Base-by-base conservation (phyloP, 2,888 invertebrate species). In the Sabatieria punctata region DNA sequence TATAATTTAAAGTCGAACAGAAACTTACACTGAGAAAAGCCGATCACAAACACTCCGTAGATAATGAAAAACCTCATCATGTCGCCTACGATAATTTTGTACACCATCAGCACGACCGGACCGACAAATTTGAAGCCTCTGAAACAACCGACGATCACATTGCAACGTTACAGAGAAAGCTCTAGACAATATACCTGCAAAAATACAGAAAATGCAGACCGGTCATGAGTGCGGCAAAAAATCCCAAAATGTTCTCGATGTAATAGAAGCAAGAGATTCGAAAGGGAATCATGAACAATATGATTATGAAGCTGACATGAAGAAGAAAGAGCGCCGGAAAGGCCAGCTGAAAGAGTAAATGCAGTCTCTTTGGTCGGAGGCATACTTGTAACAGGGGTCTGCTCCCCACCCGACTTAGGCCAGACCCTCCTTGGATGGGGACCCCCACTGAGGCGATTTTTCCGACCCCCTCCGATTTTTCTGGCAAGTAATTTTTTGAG, bases 81-180 rank as follows among this genome's bases (percentile, higher is more conserved):
- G 70, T 95, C 93, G 47, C 91, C 91, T 76, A 82, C 82, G 44
- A 95, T 82, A 89, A 95, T 95, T 52, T 89, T 77, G 70, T 95
- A 95, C 58, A 95, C 89, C 93, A 95, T 95, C 57, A 93, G 88
- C 21, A 95, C 93, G 76, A 95, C 95, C 0, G 95, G 93, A 2
- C 93, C 93, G 2, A 95, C 89, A 0, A 91, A 86, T 69, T 89
- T 88, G 68, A 95, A 88, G 15, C 91, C 93, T 61, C 95, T 88
- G 70, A 27, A 73, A 70, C 55, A 49, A 2, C 4, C 15, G 2
- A 13, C 6, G 18, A n/a, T 18, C 8, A 4, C 15, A 19, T n/a
- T n/a, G 18, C 4, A 41, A 8, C n/a, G 19, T 21, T 6, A 15
- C 23, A 24, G 18, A 4, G n/a, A 24, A 25, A 11, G 25, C 22